Base-by-base conservation (phyloP, 2,797 vertebrate genomes). In the Podargus strigoides region DNA sequence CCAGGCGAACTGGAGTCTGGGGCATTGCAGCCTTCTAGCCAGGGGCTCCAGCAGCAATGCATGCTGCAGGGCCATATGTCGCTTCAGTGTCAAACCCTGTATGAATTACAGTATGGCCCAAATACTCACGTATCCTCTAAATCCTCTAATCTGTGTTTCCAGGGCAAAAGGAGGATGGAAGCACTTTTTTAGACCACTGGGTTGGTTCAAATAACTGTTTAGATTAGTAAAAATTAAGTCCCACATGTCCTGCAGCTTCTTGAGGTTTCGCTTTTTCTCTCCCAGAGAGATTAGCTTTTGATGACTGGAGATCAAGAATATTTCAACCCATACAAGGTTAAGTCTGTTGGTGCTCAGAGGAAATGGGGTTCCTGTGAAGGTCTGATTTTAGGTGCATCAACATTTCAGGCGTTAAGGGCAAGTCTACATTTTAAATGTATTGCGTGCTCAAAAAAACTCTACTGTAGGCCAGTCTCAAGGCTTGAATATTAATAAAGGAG, bases 1-100 rank as follows among this genome's bases (percentile, higher is more conserved):
- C 44, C 3, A 8, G n/a, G 55, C 0, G 0, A 39, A 3, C 8
- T 1, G 0, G 52, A n/a, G n/a, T n/a, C n/a, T n/a, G n/a, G n/a
- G n/a, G n/a, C 52, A 34, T 22, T 0, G 0, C 24, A 5, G 46
- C 47, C 39, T 69, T 30, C 53, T 53, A 3, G 2, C 82, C 39
- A 21, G 63, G 20, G 23, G 44, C 49, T 64, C 19, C 70, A 6
- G 7, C 32, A 47, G 82, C 73, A 18, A 2, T 0, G 12, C 41
- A 12, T 76, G 37, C 24, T 0, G 0, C 1, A 11, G 34, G 28
- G 18, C 9, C 63, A 2, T 7, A 6, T 10, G 22, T 18, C 3
- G 1, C 42, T 53, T 26, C 30, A 27, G 53, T 4, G n/a, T 24
- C 44, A 24, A 27, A 0, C 22, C 36, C n/a, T 3, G 0, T 14